Conservation (phyloP, 2,888 invertebrate genomes). For the Volucella bombylans region DNA sequence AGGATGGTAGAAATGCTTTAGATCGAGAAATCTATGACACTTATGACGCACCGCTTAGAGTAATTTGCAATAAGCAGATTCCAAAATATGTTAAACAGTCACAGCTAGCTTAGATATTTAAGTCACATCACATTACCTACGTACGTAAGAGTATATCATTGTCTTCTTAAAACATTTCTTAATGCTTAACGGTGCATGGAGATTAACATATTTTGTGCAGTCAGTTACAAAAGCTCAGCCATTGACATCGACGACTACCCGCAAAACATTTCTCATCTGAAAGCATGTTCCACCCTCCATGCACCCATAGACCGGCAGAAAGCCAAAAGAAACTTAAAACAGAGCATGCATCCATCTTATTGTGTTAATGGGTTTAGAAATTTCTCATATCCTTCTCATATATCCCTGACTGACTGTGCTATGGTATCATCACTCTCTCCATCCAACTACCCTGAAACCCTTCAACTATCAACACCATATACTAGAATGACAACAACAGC, state of each 20-base stretch:
- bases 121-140: background rate
- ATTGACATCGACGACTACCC: constrained; percentile 45
- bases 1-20: too few relatives aligned
- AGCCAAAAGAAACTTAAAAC: constrained; percentile 48
- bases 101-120: too few relatives aligned
- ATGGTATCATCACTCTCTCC: constrained; percentile 32
- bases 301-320: constrained; percentile 19
- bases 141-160: background rate
- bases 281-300: constrained; percentile 16
- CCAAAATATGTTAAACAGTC: too few relatives aligned
- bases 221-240: constrained; percentile 35
- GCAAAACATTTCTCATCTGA: constrained; percentile 29
- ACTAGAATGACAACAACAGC: constrained; percentile 1
- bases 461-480: background rate
- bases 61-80: too few relatives aligned
- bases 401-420: constrained; percentile 26
- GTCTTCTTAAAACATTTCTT: background rate
- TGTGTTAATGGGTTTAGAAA: constrained; percentile 73
- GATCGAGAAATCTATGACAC: too few relatives aligned
- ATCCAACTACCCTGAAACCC: background rate
- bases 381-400: constrained; percentile 70
- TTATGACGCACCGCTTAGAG: too few relatives aligned
- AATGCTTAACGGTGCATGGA: constrained; percentile 3
- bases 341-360: constrained; percentile 69
- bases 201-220: constrained; percentile 31